Conservation (phyloP, 2,888 invertebrate genomes). For the Cecidostiba fungosa region DNA sequence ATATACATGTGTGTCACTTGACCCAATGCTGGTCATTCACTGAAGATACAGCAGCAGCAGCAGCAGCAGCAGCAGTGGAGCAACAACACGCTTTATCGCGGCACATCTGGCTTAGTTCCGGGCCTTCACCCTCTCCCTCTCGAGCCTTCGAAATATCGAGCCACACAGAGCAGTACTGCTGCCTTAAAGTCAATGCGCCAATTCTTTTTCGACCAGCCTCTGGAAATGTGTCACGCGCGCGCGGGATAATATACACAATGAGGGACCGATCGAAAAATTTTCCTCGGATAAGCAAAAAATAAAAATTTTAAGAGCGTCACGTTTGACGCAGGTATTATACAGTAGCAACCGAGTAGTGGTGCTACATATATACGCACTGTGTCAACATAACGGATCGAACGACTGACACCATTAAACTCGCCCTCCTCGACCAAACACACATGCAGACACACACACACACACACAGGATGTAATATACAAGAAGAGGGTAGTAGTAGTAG, state of each 20-base stretch:
- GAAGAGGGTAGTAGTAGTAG: too few species aligned
- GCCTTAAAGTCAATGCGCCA: background rate
- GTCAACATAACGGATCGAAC: background rate
- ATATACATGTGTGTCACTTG: background rate
- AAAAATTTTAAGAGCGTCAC: too few species aligned
- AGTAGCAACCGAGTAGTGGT: too few species aligned
- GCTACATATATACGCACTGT: background rate
- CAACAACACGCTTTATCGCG: background rate
- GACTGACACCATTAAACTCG: background rate
- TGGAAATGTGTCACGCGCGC: background rate
- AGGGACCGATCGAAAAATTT: too few species aligned
- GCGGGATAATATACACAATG: too few species aligned
- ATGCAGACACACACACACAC: too few species aligned
- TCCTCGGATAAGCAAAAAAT: too few species aligned
- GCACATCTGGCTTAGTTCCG: background rate
- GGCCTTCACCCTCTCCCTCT: background rate
- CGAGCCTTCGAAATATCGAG: constrained; percentile 16
- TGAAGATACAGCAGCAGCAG: too few species aligned
- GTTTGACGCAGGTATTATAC: too few species aligned
- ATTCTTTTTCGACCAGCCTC: background rate
- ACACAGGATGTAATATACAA: too few species aligned
- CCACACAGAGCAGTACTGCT: background rate
- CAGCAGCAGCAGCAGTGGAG: too few species aligned
- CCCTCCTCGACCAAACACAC: background rate
- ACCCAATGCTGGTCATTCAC: background rate